Evolutionary conservation across 2,797 vertebrate genomes (phyloP), one percentile per base, ranked within the genome.

Genomic region (Oceanodroma leucorhoa): DNA sequence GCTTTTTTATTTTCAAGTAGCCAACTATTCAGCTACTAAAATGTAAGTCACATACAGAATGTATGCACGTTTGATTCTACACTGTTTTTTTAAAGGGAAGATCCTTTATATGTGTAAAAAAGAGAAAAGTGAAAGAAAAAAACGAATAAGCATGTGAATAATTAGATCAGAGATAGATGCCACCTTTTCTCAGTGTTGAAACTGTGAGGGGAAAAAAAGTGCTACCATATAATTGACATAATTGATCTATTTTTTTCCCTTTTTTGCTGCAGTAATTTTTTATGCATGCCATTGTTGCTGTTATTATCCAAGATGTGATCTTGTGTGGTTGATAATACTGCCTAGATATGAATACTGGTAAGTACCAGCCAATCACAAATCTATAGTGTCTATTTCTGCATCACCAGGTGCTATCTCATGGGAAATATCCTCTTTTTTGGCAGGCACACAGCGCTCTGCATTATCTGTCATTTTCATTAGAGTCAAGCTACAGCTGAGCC

Each of bases 201-300:
- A 98, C 97, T 96, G 97, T 46, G 89, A 96, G 90, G 95, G 89
- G 96, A 95, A 95, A 97, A 98, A 97, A 98, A 98, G 98, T 98
- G 98, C 98, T 98, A 98, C 98, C 98, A 98, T 97, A 97, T 99
- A 99, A 99, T 98, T 99, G 99, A 98, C 98, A 97, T 99, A 99
- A 99, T 98, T 98, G 98, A 98, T 98, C 98, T 98, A 98, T 98
- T 98, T 97, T 98, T 98, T 97, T 93, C 78, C 82, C 88, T 90
- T 98, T 98, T 98, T 98, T 98, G 98, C 98, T 98, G 98, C 98
- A 98, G 98, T 98, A 97, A 98, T 99, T 99, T 98, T 98, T 98
- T 98, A 98, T 98, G 97, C 97, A 94, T 96, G 97, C 98, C 98
- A 98, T 98, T 98, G 97, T 98, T 96, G 97, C 98, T 97, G 98